These are phyloP conservation scores for Lepeophtheirus nordmannii DNA, from an alignment of 2,888 invertebrate genomes.

Conservation along the genomic window DNA sequence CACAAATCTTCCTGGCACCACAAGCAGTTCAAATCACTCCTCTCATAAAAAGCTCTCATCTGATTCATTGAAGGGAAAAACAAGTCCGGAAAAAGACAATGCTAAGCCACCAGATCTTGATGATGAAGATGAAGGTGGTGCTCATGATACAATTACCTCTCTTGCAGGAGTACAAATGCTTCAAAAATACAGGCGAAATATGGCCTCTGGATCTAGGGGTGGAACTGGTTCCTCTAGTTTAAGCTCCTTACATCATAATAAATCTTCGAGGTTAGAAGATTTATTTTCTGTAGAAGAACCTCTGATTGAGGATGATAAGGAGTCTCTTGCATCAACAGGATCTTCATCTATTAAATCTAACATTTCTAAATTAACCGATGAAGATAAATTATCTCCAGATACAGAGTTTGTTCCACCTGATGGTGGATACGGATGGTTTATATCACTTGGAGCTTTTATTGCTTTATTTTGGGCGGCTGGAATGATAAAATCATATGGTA, in stretches of 20 bases:
- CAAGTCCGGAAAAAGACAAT: background rate
- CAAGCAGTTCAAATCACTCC: background rate
- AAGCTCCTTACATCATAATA: background rate
- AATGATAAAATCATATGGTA: slow-evolving; percentile 31
- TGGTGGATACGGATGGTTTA: slow-evolving; percentile 33
- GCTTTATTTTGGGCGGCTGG: slow-evolving; percentile 30
- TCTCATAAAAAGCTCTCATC: background rate
- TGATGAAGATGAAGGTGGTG: slow-evolving; percentile 22
- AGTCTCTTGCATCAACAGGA: background rate
- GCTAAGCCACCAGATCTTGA: slow-evolving; percentile 5
- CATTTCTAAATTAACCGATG: background rate
- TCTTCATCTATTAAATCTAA: background rate
- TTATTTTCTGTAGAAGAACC: slow-evolving; percentile 11
- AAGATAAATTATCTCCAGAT: background rate
- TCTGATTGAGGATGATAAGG: slow-evolving; percentile 11
- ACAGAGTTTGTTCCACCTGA: slow-evolving; percentile 28
- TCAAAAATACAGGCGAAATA: slow-evolving; percentile 17
- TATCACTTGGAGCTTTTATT: slow-evolving; percentile 30
- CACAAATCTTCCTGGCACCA: background rate
- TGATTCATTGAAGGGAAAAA: background rate
- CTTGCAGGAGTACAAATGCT: slow-evolving; percentile 23
- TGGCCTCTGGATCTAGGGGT: background rate
- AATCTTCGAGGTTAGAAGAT: slow-evolving; percentile 5
- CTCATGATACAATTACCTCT: slow-evolving; percentile 23
- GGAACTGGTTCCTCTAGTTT: background rate